These are phyloP conservation scores for Thymelicus acteon DNA, from an alignment of 2,888 invertebrate genomes.

Conservation along the genomic window DNA sequence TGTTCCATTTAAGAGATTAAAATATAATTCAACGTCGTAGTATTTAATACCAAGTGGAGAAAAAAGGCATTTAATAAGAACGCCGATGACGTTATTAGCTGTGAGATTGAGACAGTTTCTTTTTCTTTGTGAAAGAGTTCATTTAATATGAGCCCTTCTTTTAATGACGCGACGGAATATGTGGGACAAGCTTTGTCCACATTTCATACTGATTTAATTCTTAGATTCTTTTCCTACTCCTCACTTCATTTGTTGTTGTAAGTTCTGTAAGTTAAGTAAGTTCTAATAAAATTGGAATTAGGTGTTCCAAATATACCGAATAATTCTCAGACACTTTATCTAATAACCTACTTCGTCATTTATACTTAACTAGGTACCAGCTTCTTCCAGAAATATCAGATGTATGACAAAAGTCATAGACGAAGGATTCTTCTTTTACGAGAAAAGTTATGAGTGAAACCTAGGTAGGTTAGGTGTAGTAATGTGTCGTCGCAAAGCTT, in stretches of 20 bases:
- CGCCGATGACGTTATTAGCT: conserved; percentile 29
- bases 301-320: no score
- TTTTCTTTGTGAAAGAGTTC: conserved; percentile 36
- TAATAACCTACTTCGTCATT: no score
- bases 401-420: not conserved
- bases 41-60: conserved; percentile 11
- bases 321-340: no score
- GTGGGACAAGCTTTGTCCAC: conserved; percentile 29
- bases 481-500: conserved; percentile 25
- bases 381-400: not conserved
- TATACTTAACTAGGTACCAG: no score
- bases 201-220: conserved; percentile 34
- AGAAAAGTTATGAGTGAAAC: conserved; percentile 19
- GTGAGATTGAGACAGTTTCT: conserved; percentile 31
- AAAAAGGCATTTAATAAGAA: conserved; percentile 28
- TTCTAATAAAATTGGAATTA: no score
- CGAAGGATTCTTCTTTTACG: not conserved
- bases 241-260: not conserved
- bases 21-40: not conserved
- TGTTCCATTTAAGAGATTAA: not conserved
- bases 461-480: conserved; percentile 22
- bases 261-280: no score
- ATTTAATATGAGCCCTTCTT: conserved; percentile 38
- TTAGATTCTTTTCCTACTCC: conserved; percentile 2
- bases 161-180: conserved; percentile 30